Conservation (phyloP, 2,888 invertebrate genomes). For the Campoletis raptor region DNA sequence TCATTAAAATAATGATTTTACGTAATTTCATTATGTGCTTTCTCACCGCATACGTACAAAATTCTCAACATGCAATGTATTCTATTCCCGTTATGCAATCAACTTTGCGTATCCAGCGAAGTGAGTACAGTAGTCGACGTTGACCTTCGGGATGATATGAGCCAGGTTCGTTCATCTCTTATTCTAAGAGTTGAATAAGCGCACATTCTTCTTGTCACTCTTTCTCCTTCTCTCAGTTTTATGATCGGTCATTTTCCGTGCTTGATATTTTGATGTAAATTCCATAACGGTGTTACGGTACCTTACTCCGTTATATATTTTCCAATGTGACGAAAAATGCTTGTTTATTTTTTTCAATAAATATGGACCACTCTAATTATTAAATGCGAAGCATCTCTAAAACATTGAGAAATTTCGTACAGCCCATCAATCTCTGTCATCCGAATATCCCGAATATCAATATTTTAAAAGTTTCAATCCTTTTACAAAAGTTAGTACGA, state of each 20-base stretch:
- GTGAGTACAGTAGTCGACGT: neutral
- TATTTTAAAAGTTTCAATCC: neutral
- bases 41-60: neutral
- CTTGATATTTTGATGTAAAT: conserved; percentile 17
- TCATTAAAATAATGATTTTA: neutral
- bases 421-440: neutral
- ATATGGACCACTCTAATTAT: neutral
- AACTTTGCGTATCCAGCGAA: conserved; percentile 8
- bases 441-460: neutral
- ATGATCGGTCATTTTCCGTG: neutral
- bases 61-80: neutral
- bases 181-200: conserved; percentile 5
- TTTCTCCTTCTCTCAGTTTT: neutral
- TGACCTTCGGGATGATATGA: conserved; percentile 5
- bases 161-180: neutral
- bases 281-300: conserved; percentile 31
- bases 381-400: neutral
- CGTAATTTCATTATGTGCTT: neutral
- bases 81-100: conserved; percentile 49
- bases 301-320: conserved; percentile 24
- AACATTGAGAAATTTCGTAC: neutral
- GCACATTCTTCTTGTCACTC: conserved; percentile 22
- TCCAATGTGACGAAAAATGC: neutral
- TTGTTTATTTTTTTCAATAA: neutral
- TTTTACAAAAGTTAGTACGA: neutral